Base-by-base conservation (phyloP, 2,113 vertebrate species). In the Neomonachus schauinslandi region DNA sequence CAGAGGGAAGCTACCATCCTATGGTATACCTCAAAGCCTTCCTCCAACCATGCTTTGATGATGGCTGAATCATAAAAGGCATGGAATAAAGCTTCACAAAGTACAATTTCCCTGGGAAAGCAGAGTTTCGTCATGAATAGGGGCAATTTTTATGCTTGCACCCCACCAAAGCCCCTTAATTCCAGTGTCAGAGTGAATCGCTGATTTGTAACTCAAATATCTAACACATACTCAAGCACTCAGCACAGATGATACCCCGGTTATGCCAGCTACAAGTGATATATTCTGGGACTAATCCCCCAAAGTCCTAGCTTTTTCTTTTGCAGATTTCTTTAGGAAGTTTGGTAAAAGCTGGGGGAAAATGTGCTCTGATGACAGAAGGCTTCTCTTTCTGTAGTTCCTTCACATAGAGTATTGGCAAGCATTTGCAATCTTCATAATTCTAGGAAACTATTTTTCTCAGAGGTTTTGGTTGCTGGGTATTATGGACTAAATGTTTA, bases 361-460 rank as follows among this genome's bases (percentile, higher is more conserved):
- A 88, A 87, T 55, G 24, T 24, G 61, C 39, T n/a, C 15, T 8
- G 49, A 19, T 82, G 83, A 82, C 16, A 69, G 77, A 95, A 91
- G 67, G 4, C 57, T 49, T 94, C 5, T 31, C 33, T 42, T 93
- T 76, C n/a, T 53, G 21, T 22, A 51, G 21, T 72, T 84, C 57
- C n/a, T 71, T 74, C 39, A 79, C 36, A 11, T 80, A 31, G 13
- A 95, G 3, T 74, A 53, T 46, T 91, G 67, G 19, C 39, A 83
- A 86, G 46, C 55, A 19, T 61, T 72, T 96, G 31, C 42, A 80
- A 16, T 89, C 7, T 22, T 53, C 19, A 31, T 69, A 46, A 74
- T 76, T 85, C 72, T 71, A 53, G 33, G 51, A 89, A 89, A 86
- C 5, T 80, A 6, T 51, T 95, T 95, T 94, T 77, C 55, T 85